Percentiles rank a stretch among this genome's conserved stretches.
phyloP scores from a whole-genome alignment of 2,113 vertebrate genomes.

The Siphamia tubifer region DNA sequence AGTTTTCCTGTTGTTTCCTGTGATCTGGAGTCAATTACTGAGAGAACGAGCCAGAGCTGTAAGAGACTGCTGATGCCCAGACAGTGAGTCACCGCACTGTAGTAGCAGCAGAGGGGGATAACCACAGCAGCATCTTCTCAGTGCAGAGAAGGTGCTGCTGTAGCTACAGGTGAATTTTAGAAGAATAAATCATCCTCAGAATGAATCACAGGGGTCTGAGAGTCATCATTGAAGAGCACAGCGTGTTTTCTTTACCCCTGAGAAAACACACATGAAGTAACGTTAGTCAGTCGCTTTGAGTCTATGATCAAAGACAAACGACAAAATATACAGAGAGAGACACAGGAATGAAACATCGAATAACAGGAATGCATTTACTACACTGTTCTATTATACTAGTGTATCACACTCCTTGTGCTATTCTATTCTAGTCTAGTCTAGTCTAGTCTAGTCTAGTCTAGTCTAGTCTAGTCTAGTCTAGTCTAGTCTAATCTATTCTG shows the following conservation, averaged over 20 bases:
- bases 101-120: slow-evolving; percentile 32
- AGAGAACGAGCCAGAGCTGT: slow-evolving; percentile 38
- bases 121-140: slow-evolving; percentile 35
- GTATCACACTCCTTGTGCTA: too few relatives aligned
- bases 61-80: slow-evolving; percentile 69
- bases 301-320: slow-evolving; percentile 86
- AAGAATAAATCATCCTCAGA: slow-evolving; percentile 23
- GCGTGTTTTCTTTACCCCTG: slow-evolving; percentile 80
- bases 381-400: too few relatives aligned
- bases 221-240: slow-evolving; percentile 74
- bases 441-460: too few relatives aligned
- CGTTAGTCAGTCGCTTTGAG: slow-evolving; percentile 83
- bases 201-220: slow-evolving; percentile 55
- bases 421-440: too few relatives aligned
- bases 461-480: too few relatives aligned
- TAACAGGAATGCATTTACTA: too few relatives aligned
- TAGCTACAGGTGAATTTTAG: slow-evolving; percentile 70
- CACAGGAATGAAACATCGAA: too few relatives aligned
- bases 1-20: slow-evolving; percentile 67
- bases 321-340: slow-evolving; percentile 70
- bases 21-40: slow-evolving; percentile 76
- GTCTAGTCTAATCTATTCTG: too few relatives aligned
- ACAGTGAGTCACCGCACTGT: slow-evolving; percentile 77
- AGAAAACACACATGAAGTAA: slow-evolving; percentile 84
- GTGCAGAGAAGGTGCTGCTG: slow-evolving; percentile 18